Percentiles rank a stretch among this genome's conserved stretches.
Evolutionary conservation across 2,113 vertebrate genomes (phyloP).

Genomic region (Tympanuchus pallidicinctus): DNA sequence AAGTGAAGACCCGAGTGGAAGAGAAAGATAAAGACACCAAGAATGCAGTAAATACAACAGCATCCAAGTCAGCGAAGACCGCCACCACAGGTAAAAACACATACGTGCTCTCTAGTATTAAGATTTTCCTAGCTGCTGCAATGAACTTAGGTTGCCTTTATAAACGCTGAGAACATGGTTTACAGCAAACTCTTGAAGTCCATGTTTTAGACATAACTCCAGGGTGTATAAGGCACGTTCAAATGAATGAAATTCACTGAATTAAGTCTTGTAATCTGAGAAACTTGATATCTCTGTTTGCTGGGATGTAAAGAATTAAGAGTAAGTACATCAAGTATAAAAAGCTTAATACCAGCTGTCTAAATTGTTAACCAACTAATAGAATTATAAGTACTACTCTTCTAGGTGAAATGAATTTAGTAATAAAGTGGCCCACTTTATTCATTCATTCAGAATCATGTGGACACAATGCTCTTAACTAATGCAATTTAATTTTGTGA

Average conservation of each 20-base stretch:
- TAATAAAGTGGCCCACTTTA: not conserved
- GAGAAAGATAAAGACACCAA: constrained; percentile 94
- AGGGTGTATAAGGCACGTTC: not conserved
- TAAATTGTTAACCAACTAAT: not conserved
- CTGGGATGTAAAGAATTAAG: not conserved
- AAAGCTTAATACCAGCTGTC: not conserved
- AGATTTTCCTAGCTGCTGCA: not conserved
- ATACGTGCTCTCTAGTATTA: not conserved
- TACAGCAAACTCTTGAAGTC: not conserved
- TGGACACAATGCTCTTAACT: not conserved
- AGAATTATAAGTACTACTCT: not conserved
- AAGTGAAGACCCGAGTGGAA: constrained; percentile 82
- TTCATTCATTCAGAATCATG: not conserved
- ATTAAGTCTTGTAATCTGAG: not conserved
- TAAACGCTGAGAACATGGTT: not conserved
- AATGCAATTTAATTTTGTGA: not conserved
- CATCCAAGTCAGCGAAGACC: constrained; percentile 89
- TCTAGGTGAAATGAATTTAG: not conserved
- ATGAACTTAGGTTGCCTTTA: not conserved
- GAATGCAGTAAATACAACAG: constrained; percentile 92
- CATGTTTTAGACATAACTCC: not conserved
- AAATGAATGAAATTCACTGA: constrained; percentile 2
- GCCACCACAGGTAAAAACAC: constrained; percentile 82
- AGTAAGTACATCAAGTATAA: not conserved
- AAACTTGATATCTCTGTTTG: not conserved